Base-by-base conservation (phyloP, 2,113 vertebrate genomes). In the Abramis brama region DNA sequence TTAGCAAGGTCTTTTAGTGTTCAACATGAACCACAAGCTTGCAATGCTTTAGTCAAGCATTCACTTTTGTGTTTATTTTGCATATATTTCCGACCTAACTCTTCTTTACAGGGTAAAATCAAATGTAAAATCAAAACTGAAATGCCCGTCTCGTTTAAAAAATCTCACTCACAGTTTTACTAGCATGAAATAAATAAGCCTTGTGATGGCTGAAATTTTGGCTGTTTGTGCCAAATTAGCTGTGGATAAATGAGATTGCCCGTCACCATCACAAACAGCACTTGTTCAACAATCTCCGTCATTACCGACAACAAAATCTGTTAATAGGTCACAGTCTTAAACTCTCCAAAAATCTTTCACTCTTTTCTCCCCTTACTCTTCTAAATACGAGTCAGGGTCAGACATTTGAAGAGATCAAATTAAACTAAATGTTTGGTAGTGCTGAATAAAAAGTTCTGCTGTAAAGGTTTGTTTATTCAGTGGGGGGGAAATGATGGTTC, bases 281-380 rank as follows among this genome's bases (percentile, higher is more conserved):
- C 36, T 64, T 10, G 78, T 64, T 66, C 30, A 66, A 45, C 79
- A 81, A 81, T 81, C 60, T 66, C 60, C 10, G n/a, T 81, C 39
- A 66, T 30, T 47, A 50, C 47, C 3, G 39, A 64, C 57, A 64
- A 79, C 52, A 79, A 79, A 79, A 79, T 33, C 59, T 45, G 33
- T 39, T 11, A 79, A 45, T 39, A 43, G 45, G 64, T 64, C 59
- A 55, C 30, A 4, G 39, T 13, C 11, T 76, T 33, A 33, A 30
- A 55, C 47, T 79, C 55, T n/a, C 23, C 36, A 17, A 19, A 66
- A 64, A 62, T 21, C 57, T 45, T 73, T 6, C 5, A 7, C 75
- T 21, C 7, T 23, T 55, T 55, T 23, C 30, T 36, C 30, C 4
- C 21, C 21, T 23, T 5, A 43, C 70, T 57, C 75, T 57, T 52